Percentiles rank a stretch among this genome's conserved stretches.
Conservation (phyloP, 2,888 invertebrate genomes). For the Taenaris catops region DNA sequence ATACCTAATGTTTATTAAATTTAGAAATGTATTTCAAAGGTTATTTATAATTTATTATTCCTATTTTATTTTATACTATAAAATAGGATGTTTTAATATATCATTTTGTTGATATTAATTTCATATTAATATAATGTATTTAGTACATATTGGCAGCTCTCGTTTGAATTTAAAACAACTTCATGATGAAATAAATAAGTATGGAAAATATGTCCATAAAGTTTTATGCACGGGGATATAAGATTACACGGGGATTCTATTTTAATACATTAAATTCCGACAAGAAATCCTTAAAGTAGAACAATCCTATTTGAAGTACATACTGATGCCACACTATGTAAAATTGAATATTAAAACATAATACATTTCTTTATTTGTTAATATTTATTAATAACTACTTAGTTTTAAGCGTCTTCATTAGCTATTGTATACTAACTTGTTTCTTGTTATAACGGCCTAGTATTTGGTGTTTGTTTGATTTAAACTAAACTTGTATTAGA, state of each 20-base stretch:
- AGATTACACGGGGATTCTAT: too few species aligned
- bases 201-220: too few species aligned
- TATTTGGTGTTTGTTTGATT: conserved; percentile 35
- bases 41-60: neutral
- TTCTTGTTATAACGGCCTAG: conserved; percentile 54
- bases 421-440: conserved; percentile 63
- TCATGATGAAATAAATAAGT: too few species aligned
- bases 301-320: conserved; percentile 9
- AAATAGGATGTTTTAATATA: neutral
- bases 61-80: neutral
- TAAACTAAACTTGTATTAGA: conserved; percentile 27
- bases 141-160: too few species aligned
- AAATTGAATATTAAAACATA: conserved; percentile 37
- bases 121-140: neutral
- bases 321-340: conserved; percentile 31
- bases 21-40: conserved; percentile 9
- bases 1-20: conserved; percentile 14
- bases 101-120: neutral
- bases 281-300: too few species aligned
- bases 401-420: conserved; percentile 45
- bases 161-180: neutral
- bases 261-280: neutral
- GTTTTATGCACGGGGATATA: too few species aligned
- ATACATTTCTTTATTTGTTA: conserved; percentile 59
- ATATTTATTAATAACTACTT: conserved; percentile 70